Base-by-base conservation (phyloP, 2,888 invertebrate species). In the Trichopoda pennipes region DNA sequence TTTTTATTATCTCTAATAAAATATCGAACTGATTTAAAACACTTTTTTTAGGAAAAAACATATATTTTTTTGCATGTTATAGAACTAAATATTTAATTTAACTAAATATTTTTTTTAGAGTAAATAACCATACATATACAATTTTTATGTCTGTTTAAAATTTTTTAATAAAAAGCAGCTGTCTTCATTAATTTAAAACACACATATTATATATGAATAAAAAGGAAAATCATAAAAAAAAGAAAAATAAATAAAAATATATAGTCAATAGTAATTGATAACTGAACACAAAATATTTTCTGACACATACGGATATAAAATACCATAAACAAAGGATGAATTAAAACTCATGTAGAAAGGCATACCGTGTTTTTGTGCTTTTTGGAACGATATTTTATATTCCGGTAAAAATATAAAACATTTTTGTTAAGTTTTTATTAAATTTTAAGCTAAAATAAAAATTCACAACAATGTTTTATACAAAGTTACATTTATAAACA, bases 181-280 rank as follows among this genome's bases (percentile, higher is more conserved):
- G 77, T 74, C 77, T 69, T 81, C 69, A 81, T 78, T 77, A 68
- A 78, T 81, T 81, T 73, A 60, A 81, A 81, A 73, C 49, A 32
- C 19, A 55, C 53, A 66, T 47, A n/a, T n/a, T n/a, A n/a, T 61
- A 68, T 72, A 32, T 79, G 42, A 44, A 28, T 60, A 51, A 47
- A 49, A 55, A 17, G 47, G 47, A 23, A n/a, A 51, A 58, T 16
- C 14, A 32, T 12, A 35, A 53, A 66, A 42, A 66, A 4, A 28
- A 49, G 17, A 66, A 72, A 56, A 64, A 42, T 28, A 28, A n/a
- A n/a, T 28, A 28, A 2, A 3, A 3, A 28, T 21, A 38, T 61
- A 4, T 28, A 68, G 51, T 73, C 66, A 47, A 73, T 68, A 63
- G 73, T 78, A 81, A 81, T 78, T 81, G 81, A 81, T 81, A 81